phyloP scores from a whole-genome alignment of 2,888 invertebrate genomes.

The Drosophila fulvimacula region DNA sequence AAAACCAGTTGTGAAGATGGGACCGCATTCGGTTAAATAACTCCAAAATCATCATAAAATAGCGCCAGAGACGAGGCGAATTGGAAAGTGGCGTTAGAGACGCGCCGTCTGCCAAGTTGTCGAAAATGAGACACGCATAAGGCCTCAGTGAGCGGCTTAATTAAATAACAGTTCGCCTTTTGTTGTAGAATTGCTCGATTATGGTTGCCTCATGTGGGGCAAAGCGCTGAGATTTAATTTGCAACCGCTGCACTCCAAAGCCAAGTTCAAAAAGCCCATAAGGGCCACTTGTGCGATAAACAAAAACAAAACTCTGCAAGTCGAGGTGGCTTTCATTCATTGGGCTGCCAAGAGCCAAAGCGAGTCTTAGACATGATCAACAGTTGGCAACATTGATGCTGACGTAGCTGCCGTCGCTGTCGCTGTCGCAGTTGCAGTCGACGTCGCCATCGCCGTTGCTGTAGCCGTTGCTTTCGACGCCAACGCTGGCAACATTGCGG shows the following conservation, averaged over 20 bases:
- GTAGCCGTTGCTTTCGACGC: conserved; percentile 7
- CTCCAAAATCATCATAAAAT: conserved; percentile 44
- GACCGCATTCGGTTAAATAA: conserved; percentile 48
- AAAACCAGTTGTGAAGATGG: conserved; percentile 61
- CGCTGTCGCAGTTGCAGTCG: conserved; percentile 4
- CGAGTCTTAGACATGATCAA: conserved; percentile 48
- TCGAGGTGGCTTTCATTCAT: conserved; percentile 69
- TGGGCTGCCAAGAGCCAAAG: conserved; percentile 36
- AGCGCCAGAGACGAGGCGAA: conserved; percentile 18
- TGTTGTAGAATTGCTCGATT: conserved; percentile 49
- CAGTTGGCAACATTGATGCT: conserved; percentile 67
- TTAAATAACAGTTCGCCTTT: conserved; percentile 37
- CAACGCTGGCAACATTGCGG: conserved; percentile 64
- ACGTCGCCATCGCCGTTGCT: conserved; percentile 6
- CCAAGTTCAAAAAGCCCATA: conserved; percentile 73
- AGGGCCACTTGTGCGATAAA: conserved; percentile 49
- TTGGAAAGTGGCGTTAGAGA: conserved; percentile 46
- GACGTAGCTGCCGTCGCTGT: conserved; percentile 21
- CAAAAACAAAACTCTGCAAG: conserved; percentile 13
- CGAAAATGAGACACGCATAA: conserved; percentile 54
- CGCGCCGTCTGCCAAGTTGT: conserved; percentile 43
- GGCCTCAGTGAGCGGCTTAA: conserved; percentile 45
- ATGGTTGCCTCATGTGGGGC: conserved; percentile 58
- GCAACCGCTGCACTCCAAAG: conserved; percentile 51
- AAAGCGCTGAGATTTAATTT: conserved; percentile 35